Percentiles rank a stretch among this genome's conserved stretches.
These are phyloP conservation scores for Erpobdella octoculata DNA, from an alignment of 2,888 invertebrate species.

Conservation along the genomic window DNA sequence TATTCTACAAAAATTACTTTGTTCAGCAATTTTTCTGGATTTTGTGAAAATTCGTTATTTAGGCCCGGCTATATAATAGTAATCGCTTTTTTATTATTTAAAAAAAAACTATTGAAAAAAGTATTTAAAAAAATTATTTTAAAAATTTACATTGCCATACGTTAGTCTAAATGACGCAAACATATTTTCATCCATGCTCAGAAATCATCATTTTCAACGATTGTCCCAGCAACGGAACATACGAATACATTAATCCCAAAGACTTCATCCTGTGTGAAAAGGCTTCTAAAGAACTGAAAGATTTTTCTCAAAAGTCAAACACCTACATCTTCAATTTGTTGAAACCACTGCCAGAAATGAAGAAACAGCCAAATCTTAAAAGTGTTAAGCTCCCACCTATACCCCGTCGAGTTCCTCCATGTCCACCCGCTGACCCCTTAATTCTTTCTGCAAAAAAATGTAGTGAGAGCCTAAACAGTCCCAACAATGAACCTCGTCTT, in stretches of 20 bases:
- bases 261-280: background rate
- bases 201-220: conserved; percentile 17
- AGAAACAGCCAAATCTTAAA: background rate
- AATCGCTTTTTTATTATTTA: too few species aligned
- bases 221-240: background rate
- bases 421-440: too few species aligned
- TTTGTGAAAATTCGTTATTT: too few species aligned
- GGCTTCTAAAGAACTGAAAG: background rate
- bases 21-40: too few species aligned
- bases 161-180: background rate
- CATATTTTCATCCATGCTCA: background rate
- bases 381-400: background rate
- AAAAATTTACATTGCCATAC: background rate
- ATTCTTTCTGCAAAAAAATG: too few species aligned
- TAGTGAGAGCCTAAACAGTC: too few species aligned
- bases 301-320: background rate
- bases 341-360: background rate
- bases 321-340: background rate
- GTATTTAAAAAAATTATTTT: too few species aligned
- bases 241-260: conserved; percentile 22
- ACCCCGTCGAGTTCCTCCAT: background rate
- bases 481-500: too few species aligned
- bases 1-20: too few species aligned
- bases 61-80: too few species aligned
- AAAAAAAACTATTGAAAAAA: too few species aligned